Conservation (phyloP, 2,888 invertebrate genomes). For the Drosophila demipolita region DNA sequence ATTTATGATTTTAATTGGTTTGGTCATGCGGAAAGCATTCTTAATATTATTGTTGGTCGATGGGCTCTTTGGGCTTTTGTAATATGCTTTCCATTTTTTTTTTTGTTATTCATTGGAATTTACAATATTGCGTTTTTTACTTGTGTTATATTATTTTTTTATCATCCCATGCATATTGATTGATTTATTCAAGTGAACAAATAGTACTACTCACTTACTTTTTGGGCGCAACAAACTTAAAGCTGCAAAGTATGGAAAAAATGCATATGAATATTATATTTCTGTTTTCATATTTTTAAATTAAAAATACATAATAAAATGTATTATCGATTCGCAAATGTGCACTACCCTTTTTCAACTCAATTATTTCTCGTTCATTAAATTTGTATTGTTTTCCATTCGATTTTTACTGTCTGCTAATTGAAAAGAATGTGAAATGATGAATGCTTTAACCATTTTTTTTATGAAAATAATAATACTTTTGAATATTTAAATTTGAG, state of each 20-base stretch:
- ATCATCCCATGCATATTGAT: conserved; percentile 54
- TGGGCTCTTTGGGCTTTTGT: conserved; percentile 42
- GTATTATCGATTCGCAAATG: not conserved
- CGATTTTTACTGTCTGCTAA: not conserved
- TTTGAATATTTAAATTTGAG: not conserved
- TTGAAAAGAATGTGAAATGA: not conserved
- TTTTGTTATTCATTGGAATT: conserved; percentile 8
- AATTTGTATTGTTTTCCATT: not conserved
- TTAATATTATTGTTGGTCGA: conserved; percentile 28
- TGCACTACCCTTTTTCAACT: conserved; percentile 2
- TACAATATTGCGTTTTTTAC: conserved; percentile 45
- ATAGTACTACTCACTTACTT: conserved; percentile 9
- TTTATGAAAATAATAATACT: not conserved
- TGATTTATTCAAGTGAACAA: conserved; percentile 61
- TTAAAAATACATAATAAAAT: conserved; percentile 14
- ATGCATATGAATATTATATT: not conserved
- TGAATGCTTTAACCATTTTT: not conserved
- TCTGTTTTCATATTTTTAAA: conserved; percentile 8
- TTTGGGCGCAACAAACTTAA: conserved; percentile 10
- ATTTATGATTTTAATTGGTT: conserved; percentile 79
- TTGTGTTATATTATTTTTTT: conserved; percentile 49
- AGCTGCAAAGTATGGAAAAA: conserved; percentile 17
- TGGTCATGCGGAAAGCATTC: conserved; percentile 68
- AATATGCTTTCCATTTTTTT: conserved; percentile 35
- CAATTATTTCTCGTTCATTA: conserved; percentile 18